Evolutionary conservation across 2,113 vertebrate genomes (phyloP).

Genomic region (Corythoichthys haematopterus): DNA sequence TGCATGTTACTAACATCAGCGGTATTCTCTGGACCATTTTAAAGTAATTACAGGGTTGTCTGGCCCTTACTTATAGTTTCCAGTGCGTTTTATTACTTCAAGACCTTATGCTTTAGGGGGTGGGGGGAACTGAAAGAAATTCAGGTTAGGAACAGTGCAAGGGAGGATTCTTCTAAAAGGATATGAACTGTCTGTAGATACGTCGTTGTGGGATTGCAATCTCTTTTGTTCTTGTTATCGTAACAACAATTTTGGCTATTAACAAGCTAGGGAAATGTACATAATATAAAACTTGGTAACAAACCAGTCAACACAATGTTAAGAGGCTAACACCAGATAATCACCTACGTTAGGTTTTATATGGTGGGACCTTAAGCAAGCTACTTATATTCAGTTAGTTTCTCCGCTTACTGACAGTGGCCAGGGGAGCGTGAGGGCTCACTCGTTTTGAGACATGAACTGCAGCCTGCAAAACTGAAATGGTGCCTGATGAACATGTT

Average conservation of each 20-base stretch:
- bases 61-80: constrained; percentile 8
- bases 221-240: neutral
- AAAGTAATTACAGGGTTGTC: constrained; percentile 8
- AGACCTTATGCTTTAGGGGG: neutral
- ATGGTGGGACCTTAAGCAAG: neutral
- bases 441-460: neutral
- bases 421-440: neutral
- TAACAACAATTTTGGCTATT: neutral
- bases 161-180: neutral
- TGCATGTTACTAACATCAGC: constrained; percentile 1
- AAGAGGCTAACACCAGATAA: neutral
- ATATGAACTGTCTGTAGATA: neutral
- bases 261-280: neutral
- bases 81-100: neutral
- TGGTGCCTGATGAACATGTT: too few relatives aligned
- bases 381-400: neutral
- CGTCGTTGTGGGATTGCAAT: neutral
- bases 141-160: neutral
- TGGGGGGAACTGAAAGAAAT: neutral
- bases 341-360: neutral
- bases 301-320: neutral
- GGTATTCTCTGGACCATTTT: constrained; percentile 25
- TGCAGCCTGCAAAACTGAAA: too few relatives aligned
- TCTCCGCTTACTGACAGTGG: neutral
- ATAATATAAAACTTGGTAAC: neutral